Percentiles rank a stretch among this genome's conserved stretches.
Conservation (phyloP, 2,797 vertebrate genomes). For the Heteromormyrus szaboi region DNA sequence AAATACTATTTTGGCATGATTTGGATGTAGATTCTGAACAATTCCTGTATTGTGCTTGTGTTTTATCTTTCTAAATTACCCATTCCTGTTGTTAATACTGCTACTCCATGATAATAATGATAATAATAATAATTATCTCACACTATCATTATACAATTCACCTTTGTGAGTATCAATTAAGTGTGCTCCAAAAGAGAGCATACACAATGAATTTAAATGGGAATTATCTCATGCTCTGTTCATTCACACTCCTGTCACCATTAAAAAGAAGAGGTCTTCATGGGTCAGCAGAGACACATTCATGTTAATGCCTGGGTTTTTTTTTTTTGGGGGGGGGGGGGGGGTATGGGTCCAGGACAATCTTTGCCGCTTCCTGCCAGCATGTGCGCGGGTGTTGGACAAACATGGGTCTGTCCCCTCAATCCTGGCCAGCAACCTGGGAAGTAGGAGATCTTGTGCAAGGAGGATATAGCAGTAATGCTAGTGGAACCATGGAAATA, state of each 20-base stretch:
- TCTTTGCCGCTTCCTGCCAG: conserved; percentile 23
- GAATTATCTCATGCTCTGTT: conserved; percentile 62
- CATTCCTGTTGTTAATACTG: neutral
- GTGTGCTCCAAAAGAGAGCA: conserved; percentile 51
- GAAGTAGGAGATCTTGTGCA: conserved; percentile 16
- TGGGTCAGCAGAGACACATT: conserved; percentile 56
- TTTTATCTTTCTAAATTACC: neutral
- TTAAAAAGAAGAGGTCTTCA: conserved; percentile 58
- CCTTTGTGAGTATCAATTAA: conserved; percentile 39
- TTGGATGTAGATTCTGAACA: neutral
- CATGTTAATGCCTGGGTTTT: conserved; percentile 33
- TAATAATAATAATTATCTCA: conserved; percentile 7
- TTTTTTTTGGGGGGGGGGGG: conserved; percentile 2
- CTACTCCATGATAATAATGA: conserved; percentile 8
- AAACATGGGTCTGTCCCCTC: conserved; percentile 25
- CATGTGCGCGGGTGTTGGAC: conserved; percentile 22
- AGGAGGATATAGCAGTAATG: conserved; percentile 26
- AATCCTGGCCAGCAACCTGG: conserved; percentile 23
- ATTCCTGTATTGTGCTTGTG: neutral
- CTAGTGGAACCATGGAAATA: conserved; percentile 28
- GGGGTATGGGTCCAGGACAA: neutral
- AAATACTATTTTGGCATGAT: neutral
- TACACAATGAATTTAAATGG: conserved; percentile 61
- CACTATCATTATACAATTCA: conserved; percentile 6
- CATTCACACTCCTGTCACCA: conserved; percentile 56